These are phyloP conservation scores for Steatocranus sp. DNA, from an alignment of 2,797 vertebrate genomes.

Conservation along the genomic window DNA sequence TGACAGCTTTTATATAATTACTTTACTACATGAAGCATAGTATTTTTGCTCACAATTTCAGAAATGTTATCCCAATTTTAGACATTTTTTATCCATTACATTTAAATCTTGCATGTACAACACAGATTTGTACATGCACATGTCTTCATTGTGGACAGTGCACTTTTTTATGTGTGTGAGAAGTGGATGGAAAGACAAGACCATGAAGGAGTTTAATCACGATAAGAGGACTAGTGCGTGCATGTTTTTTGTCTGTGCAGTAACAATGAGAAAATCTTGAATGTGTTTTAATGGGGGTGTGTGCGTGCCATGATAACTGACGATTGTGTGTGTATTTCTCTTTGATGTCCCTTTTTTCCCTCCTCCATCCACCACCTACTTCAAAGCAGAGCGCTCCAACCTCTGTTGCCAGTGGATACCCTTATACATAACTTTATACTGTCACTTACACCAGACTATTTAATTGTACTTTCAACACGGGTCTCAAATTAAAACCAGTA, in stretches of 20 bases:
- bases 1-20: background rate
- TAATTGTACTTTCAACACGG: background rate
- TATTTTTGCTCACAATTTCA: background rate
- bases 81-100: background rate
- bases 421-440: slow-evolving; percentile 5
- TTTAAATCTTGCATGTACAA: background rate
- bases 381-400: slow-evolving; percentile 26
- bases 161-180: background rate
- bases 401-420: slow-evolving; percentile 46
- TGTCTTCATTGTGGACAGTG: background rate
- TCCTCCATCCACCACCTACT: slow-evolving; percentile 23
- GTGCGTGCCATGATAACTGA: background rate
- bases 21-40: background rate
- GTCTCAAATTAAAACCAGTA: slow-evolving; percentile 4
- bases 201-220: background rate
- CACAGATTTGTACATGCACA: background rate
- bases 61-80: background rate
- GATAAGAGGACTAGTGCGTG: background rate
- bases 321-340: background rate
- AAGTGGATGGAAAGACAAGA: background rate
- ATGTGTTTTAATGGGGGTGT: background rate
- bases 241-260: background rate
- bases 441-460: slow-evolving; percentile 20
- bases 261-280: background rate
- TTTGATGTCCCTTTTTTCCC: slow-evolving; percentile 31